These are phyloP conservation scores for Cerastoderma edule DNA, from an alignment of 2,888 invertebrate genomes.

Conservation along the genomic window DNA sequence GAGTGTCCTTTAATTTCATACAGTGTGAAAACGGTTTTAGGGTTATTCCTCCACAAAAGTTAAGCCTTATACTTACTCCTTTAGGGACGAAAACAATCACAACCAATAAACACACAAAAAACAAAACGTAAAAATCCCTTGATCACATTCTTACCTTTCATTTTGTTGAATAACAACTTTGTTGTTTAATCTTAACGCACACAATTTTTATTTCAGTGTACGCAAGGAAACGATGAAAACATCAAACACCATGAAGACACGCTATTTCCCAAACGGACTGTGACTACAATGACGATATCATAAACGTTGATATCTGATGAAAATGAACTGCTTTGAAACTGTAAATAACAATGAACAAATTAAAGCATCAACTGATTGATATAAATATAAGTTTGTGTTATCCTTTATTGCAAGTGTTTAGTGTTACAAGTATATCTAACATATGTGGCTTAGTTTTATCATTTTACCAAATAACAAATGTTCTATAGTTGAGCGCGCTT, in stretches of 20 bases:
- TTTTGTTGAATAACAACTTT: not conserved
- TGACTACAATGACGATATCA: conserved; percentile 8
- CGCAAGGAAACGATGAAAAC: conserved; percentile 2
- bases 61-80: not conserved
- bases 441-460: too few relatives aligned
- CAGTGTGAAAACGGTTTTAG: not conserved
- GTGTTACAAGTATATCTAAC: too few relatives aligned
- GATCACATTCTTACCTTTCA: not conserved
- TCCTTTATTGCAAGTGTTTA: too few relatives aligned
- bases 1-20: too few relatives aligned
- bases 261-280: not conserved
- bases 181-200: too few relatives aligned
- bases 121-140: not conserved
- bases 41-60: not conserved
- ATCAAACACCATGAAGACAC: not conserved
- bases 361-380: too few relatives aligned
- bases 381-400: too few relatives aligned
- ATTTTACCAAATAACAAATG: too few relatives aligned
- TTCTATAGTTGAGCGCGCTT: too few relatives aligned
- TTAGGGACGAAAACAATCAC: not conserved
- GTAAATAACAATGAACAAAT: too few relatives aligned
- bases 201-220: conserved; percentile 6
- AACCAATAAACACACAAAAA: not conserved
- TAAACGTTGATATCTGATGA: conserved; percentile 1
- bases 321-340: too few relatives aligned